These are phyloP conservation scores for Troides oblongomaculatus DNA, from an alignment of 2,888 invertebrate genomes.

Conservation along the genomic window DNA sequence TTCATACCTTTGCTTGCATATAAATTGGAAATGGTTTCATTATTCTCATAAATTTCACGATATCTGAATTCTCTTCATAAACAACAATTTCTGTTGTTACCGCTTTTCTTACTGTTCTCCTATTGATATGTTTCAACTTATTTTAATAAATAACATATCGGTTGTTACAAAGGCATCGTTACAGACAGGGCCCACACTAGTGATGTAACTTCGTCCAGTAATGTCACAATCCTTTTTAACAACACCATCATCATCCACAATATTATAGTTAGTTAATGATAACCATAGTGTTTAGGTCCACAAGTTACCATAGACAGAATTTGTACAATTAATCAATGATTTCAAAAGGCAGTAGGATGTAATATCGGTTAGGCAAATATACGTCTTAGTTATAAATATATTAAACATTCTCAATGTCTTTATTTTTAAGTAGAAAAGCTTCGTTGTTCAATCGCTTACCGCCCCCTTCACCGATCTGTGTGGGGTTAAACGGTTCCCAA, in stretches of 20 bases:
- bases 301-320: conserved; percentile 67
- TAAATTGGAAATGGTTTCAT: neutral
- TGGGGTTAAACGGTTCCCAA: neutral
- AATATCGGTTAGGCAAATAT: conserved; percentile 24
- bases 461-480: neutral
- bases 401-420: conserved; percentile 50
- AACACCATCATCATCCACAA: conserved; percentile 33
- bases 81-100: neutral
- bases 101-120: neutral
- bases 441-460: conserved; percentile 23
- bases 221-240: conserved; percentile 43
- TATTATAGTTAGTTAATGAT: conserved; percentile 39
- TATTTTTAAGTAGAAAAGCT: conserved; percentile 59
- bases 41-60: neutral
- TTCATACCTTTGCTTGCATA: too few species aligned
- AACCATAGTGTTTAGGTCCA: conserved; percentile 54
- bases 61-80: neutral
- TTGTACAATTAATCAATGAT: conserved; percentile 58
- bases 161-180: neutral
- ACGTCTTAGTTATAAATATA: conserved; percentile 36
- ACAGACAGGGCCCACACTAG: neutral
- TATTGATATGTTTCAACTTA: neutral
- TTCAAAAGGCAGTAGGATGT: conserved; percentile 40
- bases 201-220: conserved; percentile 31
- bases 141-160: neutral